phyloP scores from a whole-genome alignment of 1,140 invertebrate species.

The Diplogasteroides magnus region DNA sequence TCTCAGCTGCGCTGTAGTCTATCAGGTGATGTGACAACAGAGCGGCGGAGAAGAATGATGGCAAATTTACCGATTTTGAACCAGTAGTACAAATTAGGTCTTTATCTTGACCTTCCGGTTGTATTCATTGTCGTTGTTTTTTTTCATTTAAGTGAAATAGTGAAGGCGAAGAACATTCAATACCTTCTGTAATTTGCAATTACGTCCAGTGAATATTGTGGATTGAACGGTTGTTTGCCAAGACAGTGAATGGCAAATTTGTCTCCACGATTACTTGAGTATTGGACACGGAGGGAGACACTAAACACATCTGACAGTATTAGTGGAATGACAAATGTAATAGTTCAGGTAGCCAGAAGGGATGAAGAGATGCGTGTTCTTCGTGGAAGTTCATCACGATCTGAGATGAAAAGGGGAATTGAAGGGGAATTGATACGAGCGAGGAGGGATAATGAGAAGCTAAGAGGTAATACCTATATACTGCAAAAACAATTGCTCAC shows the following conservation, averaged over 20 bases:
- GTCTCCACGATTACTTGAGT: too few species aligned
- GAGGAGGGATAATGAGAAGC: neutral
- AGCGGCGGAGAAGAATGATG: too few species aligned
- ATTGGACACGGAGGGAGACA: too few species aligned
- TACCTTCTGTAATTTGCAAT: too few species aligned
- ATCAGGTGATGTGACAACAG: too few species aligned
- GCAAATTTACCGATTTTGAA: neutral
- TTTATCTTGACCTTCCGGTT: neutral
- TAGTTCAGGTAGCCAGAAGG: neutral
- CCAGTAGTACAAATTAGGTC: too few species aligned
- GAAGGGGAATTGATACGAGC: neutral
- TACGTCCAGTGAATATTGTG: neutral
- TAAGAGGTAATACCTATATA: neutral
- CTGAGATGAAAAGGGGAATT: neutral
- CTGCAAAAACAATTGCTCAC: neutral
- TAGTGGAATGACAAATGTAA: neutral
- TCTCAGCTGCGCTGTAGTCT: neutral
- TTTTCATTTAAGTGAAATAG: too few species aligned
- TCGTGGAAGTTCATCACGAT: neutral
- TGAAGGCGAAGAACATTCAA: too few species aligned
- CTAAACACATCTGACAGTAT: too few species aligned
- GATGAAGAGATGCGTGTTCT: neutral
- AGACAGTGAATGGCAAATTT: too few species aligned
- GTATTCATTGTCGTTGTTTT: too few species aligned
- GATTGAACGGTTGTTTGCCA: neutral